A percentile compares a stretch with the other conserved stretches of the same genome.
Conservation (phyloP, 1,140 invertebrate species). For the Trichonephila inaurata region DNA sequence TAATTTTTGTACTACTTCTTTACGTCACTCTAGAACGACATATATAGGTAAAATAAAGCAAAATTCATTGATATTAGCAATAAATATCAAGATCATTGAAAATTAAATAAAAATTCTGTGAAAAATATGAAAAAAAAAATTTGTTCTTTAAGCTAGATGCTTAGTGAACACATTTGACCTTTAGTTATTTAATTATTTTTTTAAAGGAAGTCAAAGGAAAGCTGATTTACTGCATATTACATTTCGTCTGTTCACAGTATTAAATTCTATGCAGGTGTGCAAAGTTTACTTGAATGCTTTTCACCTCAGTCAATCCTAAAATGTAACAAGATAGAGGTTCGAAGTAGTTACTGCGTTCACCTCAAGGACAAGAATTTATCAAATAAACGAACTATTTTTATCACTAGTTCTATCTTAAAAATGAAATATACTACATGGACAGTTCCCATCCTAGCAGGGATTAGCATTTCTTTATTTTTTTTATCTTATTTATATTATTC, state of each 20-base stretch:
- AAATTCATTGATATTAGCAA: too few species aligned
- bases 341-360: neutral
- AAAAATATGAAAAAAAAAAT: too few species aligned
- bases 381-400: neutral
- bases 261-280: neutral
- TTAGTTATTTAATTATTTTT: neutral
- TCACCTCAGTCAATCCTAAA: neutral
- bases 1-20: too few species aligned
- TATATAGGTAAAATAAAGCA: too few species aligned
- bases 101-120: too few species aligned
- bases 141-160: too few species aligned
- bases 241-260: neutral
- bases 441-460: conserved; percentile 23
- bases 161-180: too few species aligned
- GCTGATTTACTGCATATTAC: neutral
- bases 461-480: conserved; percentile 14
- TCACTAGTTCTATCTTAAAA: neutral
- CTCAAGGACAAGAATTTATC: too few species aligned
- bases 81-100: too few species aligned
- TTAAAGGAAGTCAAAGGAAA: neutral
- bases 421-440: neutral
- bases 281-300: neutral
- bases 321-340: neutral
- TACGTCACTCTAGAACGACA: too few species aligned
- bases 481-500: conserved; percentile 37